A percentile compares a stretch with the other conserved stretches of the same genome.
phyloP scores from a whole-genome alignment of 2,888 invertebrate species.

The Megalurothrips usitatus region DNA sequence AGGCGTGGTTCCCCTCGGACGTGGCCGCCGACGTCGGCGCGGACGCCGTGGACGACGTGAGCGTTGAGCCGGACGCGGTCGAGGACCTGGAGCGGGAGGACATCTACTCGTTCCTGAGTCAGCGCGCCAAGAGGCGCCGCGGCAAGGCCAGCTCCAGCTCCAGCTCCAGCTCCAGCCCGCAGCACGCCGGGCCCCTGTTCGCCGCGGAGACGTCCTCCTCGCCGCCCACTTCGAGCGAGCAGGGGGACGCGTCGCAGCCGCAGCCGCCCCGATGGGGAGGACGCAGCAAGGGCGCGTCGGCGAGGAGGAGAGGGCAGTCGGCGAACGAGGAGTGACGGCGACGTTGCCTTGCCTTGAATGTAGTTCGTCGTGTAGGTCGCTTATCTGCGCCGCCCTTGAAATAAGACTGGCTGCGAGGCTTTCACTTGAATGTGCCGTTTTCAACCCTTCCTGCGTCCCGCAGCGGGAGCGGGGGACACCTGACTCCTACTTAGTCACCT shows the following conservation, averaged over 20 bases:
- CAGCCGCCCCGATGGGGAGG: not conserved
- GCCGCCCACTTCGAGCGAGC: too few relatives aligned
- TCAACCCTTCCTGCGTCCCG: not conserved
- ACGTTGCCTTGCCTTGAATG: not conserved
- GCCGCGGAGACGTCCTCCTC: too few relatives aligned
- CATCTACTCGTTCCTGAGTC: slow-evolving; percentile 4
- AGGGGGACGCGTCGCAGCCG: not conserved
- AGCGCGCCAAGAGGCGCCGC: slow-evolving; percentile 6
- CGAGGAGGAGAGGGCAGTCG: not conserved
- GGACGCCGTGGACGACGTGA: not conserved
- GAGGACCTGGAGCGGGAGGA: slow-evolving; percentile 18
- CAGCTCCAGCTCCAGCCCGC: not conserved
- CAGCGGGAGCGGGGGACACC: not conserved
- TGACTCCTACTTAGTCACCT: slow-evolving; percentile 15
- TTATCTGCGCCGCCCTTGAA: too few relatives aligned
- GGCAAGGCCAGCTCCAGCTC: not conserved
- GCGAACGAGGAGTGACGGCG: not conserved
- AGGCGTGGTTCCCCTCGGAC: not conserved
- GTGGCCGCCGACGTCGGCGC: not conserved
- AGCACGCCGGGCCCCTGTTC: too few relatives aligned
- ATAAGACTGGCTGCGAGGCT: too few relatives aligned
- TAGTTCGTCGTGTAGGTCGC: not conserved
- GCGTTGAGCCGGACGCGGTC: not conserved
- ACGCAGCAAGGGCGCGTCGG: not conserved
- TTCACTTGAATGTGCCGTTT: too few relatives aligned